These are phyloP conservation scores for Syrrhaptes paradoxus DNA, from an alignment of 2,113 vertebrate genomes.

Conservation along the genomic window DNA sequence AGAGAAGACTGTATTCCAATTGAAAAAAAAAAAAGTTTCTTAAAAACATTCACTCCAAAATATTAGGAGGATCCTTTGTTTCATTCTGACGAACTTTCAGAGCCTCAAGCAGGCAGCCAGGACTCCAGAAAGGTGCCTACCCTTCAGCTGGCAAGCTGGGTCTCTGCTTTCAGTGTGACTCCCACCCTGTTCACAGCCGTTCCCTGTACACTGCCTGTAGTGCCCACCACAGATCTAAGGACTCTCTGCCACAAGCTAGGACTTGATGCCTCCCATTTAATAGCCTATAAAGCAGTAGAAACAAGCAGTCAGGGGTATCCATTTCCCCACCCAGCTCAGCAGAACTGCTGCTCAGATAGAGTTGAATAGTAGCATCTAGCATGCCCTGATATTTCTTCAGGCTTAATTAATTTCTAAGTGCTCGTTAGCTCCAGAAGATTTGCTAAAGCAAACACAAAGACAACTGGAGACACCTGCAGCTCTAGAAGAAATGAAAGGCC, in stretches of 20 bases:
- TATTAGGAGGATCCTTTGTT: background rate
- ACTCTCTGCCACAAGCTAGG: background rate
- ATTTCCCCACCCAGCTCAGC: background rate
- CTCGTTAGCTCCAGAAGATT: background rate
- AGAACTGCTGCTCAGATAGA: background rate
- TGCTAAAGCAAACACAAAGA: conserved; percentile 13
- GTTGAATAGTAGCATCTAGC: background rate
- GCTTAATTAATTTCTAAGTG: conserved; percentile 22
- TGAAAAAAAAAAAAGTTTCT: background rate
- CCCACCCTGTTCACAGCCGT: background rate
- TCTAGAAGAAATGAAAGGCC: background rate
- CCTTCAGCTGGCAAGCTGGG: background rate
- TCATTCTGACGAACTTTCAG: background rate
- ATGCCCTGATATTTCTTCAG: background rate
- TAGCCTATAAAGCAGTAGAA: background rate
- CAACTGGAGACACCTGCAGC: background rate
- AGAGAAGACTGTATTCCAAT: background rate
- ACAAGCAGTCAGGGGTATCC: background rate
- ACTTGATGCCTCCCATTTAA: background rate
- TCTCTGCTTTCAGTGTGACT: background rate
- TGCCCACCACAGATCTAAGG: background rate
- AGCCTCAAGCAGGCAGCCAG: background rate
- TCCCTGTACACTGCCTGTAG: background rate
- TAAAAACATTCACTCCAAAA: background rate
- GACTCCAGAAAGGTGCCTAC: background rate